Percentiles rank a stretch among this genome's conserved stretches.
Conservation (phyloP, 1,140 invertebrate species). For the Lucilia sericata region DNA sequence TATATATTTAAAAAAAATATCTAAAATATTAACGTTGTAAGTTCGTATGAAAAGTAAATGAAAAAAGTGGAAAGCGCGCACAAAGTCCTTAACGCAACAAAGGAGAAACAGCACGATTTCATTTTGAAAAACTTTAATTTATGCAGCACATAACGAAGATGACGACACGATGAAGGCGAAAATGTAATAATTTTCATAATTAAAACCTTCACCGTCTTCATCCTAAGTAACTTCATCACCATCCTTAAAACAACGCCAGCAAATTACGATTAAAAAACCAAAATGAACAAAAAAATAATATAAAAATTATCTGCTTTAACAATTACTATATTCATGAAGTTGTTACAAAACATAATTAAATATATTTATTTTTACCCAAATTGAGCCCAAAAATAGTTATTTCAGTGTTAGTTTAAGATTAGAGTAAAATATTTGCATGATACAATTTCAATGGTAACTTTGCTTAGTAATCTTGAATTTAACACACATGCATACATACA, state of each 20-base stretch:
- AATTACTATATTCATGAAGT: background rate
- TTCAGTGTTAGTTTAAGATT: too few species aligned
- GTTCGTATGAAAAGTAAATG: background rate
- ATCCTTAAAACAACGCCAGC: background rate
- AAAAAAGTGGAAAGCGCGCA: background rate
- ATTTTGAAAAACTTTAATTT: constrained; percentile 3
- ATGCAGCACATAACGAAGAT: background rate
- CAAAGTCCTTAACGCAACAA: background rate
- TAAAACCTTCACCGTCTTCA: background rate
- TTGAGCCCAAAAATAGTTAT: too few species aligned
- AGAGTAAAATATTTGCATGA: too few species aligned
- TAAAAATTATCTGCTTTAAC: background rate
- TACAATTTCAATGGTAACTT: too few species aligned
- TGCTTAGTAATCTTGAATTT: too few species aligned
- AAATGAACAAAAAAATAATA: too few species aligned
- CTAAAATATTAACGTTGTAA: background rate
- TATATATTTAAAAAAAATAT: background rate
- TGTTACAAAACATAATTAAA: too few species aligned
- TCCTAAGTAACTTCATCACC: background rate
- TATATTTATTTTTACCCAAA: too few species aligned
- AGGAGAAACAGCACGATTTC: background rate
- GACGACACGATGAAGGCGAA: background rate
- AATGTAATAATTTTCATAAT: background rate
- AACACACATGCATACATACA: too few species aligned
- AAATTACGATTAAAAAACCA: too few species aligned